Percentiles rank a stretch among this genome's conserved stretches.
These are phyloP conservation scores for Lemur catta DNA, from an alignment of 2,797 vertebrate genomes.

Conservation along the genomic window DNA sequence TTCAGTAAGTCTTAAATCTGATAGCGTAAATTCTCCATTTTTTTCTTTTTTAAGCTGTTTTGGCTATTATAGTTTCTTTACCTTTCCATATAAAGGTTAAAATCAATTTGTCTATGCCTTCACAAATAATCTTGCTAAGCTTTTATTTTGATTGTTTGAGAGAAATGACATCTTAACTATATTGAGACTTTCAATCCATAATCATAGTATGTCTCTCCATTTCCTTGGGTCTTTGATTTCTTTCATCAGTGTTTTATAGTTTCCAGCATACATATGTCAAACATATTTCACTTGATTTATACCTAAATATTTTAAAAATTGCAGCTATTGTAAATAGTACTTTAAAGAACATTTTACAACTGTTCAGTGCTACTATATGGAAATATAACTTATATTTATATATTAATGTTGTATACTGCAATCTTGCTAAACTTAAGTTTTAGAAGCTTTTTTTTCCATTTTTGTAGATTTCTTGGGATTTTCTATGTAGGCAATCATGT, in stretches of 20 bases:
- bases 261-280: not conserved
- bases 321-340: not conserved
- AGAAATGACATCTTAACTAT: not conserved
- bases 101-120: not conserved
- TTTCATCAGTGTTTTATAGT: not conserved
- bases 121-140: not conserved
- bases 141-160: not conserved
- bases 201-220: not conserved
- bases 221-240: not conserved
- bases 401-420: not conserved
- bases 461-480: not conserved
- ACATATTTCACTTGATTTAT: conserved; percentile 6
- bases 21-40: not conserved
- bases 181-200: not conserved
- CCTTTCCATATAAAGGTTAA: not conserved
- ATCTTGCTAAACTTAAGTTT: not conserved
- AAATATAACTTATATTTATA: not conserved
- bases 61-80: not conserved
- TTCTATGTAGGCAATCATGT: not conserved
- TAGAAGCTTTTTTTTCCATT: not conserved
- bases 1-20: not conserved
- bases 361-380: not conserved
- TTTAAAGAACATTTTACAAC: conserved; percentile 3
- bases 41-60: not conserved
- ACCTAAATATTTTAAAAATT: not conserved